These are phyloP conservation scores for Telenomus remus DNA, from an alignment of 1,140 invertebrate genomes.

Conservation along the genomic window DNA sequence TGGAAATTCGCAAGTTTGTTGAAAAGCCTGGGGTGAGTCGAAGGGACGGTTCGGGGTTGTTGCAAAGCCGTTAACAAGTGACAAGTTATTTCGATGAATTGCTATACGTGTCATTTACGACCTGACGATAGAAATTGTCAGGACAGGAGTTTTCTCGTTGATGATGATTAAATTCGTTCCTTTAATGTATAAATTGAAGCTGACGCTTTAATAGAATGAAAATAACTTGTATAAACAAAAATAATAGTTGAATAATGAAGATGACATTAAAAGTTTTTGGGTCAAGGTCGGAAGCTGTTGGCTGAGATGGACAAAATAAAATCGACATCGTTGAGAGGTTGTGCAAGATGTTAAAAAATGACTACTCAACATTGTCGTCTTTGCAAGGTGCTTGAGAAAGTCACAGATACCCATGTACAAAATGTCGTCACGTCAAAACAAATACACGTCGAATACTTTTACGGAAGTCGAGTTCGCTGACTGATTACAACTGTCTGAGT, in stretches of 20 bases:
- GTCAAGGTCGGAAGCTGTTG: slow-evolving; percentile 35
- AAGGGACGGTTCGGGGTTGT: slow-evolving; percentile 29
- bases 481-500: background rate
- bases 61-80: slow-evolving; percentile 23
- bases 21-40: slow-evolving; percentile 23
- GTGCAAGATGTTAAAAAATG: slow-evolving; percentile 22
- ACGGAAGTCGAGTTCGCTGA: background rate
- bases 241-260: slow-evolving; percentile 10
- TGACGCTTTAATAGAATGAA: too few relatives aligned
- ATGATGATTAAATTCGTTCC: too few relatives aligned
- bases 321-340: slow-evolving; percentile 19
- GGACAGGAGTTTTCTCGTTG: slow-evolving; percentile 8
- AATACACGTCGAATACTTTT: slow-evolving; percentile 5
- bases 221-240: too few relatives aligned
- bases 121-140: slow-evolving; percentile 22
- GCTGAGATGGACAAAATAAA: slow-evolving; percentile 24
- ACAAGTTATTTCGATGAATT: slow-evolving; percentile 36
- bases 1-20: too few relatives aligned
- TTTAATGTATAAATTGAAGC: too few relatives aligned
- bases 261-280: slow-evolving; percentile 37
- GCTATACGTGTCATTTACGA: slow-evolving; percentile 9
- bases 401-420: slow-evolving; percentile 13
- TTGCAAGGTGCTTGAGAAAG: slow-evolving; percentile 6
- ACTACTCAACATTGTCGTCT: slow-evolving; percentile 14
- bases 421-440: slow-evolving; percentile 20